Evolutionary conservation across 2,113 vertebrate species (phyloP).

Genomic region (Ptilorrhoa leucosticta): DNA sequence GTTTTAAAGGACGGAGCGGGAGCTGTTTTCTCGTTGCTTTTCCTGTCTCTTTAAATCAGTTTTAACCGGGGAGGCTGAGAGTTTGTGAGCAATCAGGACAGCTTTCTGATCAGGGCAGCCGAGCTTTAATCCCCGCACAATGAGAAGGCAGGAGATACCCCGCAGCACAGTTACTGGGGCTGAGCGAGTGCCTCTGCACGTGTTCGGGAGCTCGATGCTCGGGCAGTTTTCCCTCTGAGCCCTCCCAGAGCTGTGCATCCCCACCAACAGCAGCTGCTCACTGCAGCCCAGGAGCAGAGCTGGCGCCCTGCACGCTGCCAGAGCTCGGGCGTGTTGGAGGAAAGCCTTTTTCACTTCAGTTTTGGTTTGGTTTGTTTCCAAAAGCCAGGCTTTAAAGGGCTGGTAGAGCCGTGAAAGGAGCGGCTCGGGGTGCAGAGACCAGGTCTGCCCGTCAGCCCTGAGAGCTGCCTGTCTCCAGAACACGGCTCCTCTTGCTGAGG

Average conservation of each 20-base stretch:
- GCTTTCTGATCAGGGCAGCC: not conserved
- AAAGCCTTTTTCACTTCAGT: not conserved
- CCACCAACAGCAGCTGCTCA: not conserved
- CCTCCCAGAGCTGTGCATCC: not conserved
- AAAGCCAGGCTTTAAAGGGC: not conserved
- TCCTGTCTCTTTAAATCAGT: not conserved
- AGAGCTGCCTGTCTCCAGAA: not conserved
- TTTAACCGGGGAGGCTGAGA: not conserved
- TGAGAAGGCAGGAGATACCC: not conserved
- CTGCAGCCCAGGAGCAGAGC: not conserved
- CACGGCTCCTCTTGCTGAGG: rapidly evolving
- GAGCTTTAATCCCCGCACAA: not conserved
- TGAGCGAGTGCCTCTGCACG: not conserved
- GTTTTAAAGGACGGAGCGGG: not conserved
- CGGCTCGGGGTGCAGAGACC: not conserved
- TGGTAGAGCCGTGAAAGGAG: not conserved
- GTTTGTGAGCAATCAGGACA: not conserved
- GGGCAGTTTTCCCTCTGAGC: not conserved
- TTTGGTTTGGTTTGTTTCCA: not conserved
- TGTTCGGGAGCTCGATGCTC: not conserved
- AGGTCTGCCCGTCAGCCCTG: not conserved
- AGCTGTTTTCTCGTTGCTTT: not conserved
- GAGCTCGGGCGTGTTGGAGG: rapidly evolving
- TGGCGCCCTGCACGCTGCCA: not conserved
- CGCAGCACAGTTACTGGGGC: not conserved